Conservation (phyloP, 1,140 invertebrate species). For the Eupristina koningsbergeri region DNA sequence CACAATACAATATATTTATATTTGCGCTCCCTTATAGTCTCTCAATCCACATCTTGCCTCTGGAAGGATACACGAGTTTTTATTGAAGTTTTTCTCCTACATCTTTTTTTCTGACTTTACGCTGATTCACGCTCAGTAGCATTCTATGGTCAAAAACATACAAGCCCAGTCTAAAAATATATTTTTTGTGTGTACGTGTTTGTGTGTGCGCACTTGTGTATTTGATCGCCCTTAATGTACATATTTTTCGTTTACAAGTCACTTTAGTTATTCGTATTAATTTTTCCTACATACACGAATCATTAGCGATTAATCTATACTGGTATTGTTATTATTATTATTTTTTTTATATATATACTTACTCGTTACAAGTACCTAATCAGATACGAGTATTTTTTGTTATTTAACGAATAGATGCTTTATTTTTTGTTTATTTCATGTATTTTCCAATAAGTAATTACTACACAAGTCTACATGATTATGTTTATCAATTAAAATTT, state of each 20-base stretch:
- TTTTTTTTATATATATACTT: slow-evolving; percentile 37
- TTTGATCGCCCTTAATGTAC: slow-evolving; percentile 53
- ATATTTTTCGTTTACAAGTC: slow-evolving; percentile 54
- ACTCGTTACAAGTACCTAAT: slow-evolving; percentile 30
- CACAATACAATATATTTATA: slow-evolving; percentile 49
- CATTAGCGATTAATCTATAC: slow-evolving; percentile 48
- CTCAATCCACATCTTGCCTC: slow-evolving; percentile 50
- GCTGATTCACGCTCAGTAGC: slow-evolving; percentile 56
- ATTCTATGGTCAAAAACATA: slow-evolving; percentile 59
- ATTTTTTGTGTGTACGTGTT: slow-evolving; percentile 55
- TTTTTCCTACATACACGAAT: slow-evolving; percentile 12
- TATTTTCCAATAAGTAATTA: background rate
- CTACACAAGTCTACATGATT: background rate
- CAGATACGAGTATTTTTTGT: slow-evolving; percentile 21
- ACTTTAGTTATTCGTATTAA: slow-evolving; percentile 49
- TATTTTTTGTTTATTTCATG: background rate
- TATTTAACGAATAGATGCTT: slow-evolving; percentile 20
- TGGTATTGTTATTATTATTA: slow-evolving; percentile 38
- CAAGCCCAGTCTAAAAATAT: slow-evolving; percentile 63
- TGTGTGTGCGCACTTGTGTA: slow-evolving; percentile 56
- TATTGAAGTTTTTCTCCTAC: slow-evolving; percentile 29
- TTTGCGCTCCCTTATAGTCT: slow-evolving; percentile 48
- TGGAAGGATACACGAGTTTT: slow-evolving; percentile 57
- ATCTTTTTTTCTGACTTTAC: slow-evolving; percentile 45
- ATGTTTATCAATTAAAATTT: background rate